Evolutionary conservation across 1,140 invertebrate species (phyloP), one percentile per base, ranked within the genome.

Genomic region (Lepidurus couesii): DNA sequence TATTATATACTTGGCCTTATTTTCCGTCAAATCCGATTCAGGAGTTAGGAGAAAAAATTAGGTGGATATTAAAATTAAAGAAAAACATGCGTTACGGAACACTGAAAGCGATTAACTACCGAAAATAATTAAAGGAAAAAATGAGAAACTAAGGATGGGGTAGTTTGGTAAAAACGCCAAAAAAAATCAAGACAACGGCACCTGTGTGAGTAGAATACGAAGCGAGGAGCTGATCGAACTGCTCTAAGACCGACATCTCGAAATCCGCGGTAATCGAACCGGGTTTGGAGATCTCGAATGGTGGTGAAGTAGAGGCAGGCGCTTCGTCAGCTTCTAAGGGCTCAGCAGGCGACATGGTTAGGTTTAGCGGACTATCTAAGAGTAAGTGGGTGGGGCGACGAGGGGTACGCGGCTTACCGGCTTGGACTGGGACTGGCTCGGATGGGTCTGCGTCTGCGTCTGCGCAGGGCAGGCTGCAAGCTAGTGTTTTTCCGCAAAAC

Each of bases 211-310:
- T 73, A 45, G 78, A 76, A 3, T 74, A 44, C 73, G 79, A 77
- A 75, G 79, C 79, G 24, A 80, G 43, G 45, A 77, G 53, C 73
- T 77, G 42, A 44, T 80, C 76, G 44, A 80, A 80, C 44, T 74
- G 76, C 79, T 80, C 79, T 53, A 80, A 74, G 42, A 80, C 76
- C 44, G 79, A 75, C 44, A 74, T 45, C 44, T 77, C 76, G 44
- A 80, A 80, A 74, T 80, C 79, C 42, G 79, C 77, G 34, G 76
- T 74, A 53, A 80, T 77, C 21, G 79, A 76, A 75, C 79, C 76
- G 24, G 79, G 79, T 10, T 75, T 74, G 73, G 76, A 65, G n/a
- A 65, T 65, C 53, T 65, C 53, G 8, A 65, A 65, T 0, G 53
- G 53, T 5, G 53, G 45, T 44, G 75, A 74, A 75, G 75, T 44